These are phyloP conservation scores for Heterochromis multidens DNA, from an alignment of 2,113 vertebrate genomes.

Conservation along the genomic window DNA sequence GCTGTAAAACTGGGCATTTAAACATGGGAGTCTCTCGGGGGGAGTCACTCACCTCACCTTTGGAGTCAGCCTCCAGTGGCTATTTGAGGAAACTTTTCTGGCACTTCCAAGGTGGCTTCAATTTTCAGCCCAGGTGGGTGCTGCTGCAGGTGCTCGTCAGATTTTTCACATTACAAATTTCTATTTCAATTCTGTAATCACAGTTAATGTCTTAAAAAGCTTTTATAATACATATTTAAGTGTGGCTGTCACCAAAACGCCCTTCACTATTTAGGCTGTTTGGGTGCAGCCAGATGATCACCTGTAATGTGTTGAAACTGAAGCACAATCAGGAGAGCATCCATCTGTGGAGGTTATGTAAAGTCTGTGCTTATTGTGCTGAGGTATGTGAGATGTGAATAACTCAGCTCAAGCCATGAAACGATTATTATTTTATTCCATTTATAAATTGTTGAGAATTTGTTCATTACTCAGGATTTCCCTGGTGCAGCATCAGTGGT, in stretches of 20 bases:
- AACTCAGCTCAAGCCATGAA: neutral
- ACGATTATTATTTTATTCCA: neutral
- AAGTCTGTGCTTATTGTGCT: neutral
- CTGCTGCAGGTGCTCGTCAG: neutral
- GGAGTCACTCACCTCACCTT: neutral
- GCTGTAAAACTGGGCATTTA: neutral
- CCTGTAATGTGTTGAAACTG: neutral
- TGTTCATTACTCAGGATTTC: neutral
- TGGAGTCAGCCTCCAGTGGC: neutral
- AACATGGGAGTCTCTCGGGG: neutral
- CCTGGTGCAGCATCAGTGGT: neutral
- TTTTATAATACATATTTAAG: neutral
- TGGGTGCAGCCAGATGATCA: neutral
- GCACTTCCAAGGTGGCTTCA: neutral
- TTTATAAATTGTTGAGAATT: neutral
- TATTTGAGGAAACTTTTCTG: neutral
- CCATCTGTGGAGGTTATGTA: neutral
- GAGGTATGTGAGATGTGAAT: neutral
- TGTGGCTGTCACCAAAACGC: neutral
- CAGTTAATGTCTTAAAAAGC: neutral
- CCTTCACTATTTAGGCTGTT: neutral
- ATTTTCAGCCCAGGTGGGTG: neutral
- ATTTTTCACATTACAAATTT: neutral
- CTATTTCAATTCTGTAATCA: neutral
- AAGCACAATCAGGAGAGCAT: neutral